Evolutionary conservation across 1,140 invertebrate genomes (phyloP).

Genomic region (Drosophila prosaltans): DNA sequence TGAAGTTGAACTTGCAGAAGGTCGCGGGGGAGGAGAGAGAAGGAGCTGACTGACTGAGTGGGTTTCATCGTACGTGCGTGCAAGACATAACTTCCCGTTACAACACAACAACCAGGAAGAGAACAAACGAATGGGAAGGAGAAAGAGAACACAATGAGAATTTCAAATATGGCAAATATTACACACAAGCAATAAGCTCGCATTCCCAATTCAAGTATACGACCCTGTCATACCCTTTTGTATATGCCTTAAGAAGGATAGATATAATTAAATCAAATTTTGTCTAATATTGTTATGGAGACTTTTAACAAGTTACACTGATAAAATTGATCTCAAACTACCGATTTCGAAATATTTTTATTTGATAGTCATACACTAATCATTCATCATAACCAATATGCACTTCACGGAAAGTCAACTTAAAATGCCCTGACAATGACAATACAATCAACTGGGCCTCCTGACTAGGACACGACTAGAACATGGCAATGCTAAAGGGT

Average conservation of each 20-base stretch:
- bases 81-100: conserved; percentile 73
- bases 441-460: conserved; percentile 63
- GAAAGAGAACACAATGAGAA: conserved; percentile 58
- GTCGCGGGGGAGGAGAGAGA: conserved; percentile 2
- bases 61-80: conserved; percentile 67
- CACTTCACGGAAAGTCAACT: conserved; percentile 25
- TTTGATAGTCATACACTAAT: background rate
- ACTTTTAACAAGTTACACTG: no score
- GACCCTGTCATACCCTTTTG: conserved; percentile 24
- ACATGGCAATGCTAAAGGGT: background rate
- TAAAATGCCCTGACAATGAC: conserved; percentile 50
- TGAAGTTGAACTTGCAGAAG: conserved; percentile 7
- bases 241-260: no score
- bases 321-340: no score
- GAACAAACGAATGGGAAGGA: conserved; percentile 3
- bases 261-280: no score
- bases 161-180: conserved; percentile 69
- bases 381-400: conserved; percentile 17
- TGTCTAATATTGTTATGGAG: no score
- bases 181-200: conserved; percentile 29
- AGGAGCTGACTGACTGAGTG: conserved; percentile 36
- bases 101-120: conserved; percentile 24
- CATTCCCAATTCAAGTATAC: conserved; percentile 4
- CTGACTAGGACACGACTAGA: conserved; percentile 9
- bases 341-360: no score